A percentile compares a stretch with the other conserved stretches of the same genome.
These are phyloP conservation scores for Dendrocincla tyrannina DNA, from an alignment of 2,797 vertebrate genomes.

Conservation along the genomic window DNA sequence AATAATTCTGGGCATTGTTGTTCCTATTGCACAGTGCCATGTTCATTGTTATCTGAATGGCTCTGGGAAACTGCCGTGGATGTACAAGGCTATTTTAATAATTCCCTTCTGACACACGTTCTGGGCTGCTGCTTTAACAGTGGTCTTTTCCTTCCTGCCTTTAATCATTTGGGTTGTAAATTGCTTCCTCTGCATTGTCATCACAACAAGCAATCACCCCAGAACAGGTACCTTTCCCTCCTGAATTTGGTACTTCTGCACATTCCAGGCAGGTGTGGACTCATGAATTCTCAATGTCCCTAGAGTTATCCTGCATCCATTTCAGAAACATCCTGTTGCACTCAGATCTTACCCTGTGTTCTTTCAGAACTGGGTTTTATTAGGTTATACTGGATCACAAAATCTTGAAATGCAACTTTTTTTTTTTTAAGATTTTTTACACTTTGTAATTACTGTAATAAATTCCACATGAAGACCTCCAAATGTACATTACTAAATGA, in stretches of 20 bases:
- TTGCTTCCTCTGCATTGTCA: neutral
- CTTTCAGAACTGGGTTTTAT: neutral
- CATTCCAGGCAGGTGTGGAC: neutral
- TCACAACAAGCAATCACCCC: neutral
- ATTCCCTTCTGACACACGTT: constrained; percentile 16
- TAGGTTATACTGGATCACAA: neutral
- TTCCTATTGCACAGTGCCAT: neutral
- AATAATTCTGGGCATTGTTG: constrained; percentile 1
- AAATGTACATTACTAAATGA: neutral
- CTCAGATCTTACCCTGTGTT: neutral
- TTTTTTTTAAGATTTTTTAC: neutral
- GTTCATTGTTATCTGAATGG: neutral
- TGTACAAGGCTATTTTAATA: constrained; percentile 21
- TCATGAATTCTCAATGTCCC: neutral
- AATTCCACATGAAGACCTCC: neutral
- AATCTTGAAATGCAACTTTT: neutral
- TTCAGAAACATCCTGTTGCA: neutral
- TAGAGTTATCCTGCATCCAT: neutral
- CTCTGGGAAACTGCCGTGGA: neutral
- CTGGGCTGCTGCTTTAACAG: neutral
- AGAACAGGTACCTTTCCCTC: neutral
- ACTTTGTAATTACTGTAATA: neutral
- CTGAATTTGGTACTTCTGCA: neutral
- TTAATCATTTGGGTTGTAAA: neutral
- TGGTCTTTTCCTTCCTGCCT: neutral